A percentile compares a stretch with the other conserved stretches of the same genome.
Evolutionary conservation across 1,140 invertebrate species (phyloP).

Genomic region (Dreissena polymorpha): DNA sequence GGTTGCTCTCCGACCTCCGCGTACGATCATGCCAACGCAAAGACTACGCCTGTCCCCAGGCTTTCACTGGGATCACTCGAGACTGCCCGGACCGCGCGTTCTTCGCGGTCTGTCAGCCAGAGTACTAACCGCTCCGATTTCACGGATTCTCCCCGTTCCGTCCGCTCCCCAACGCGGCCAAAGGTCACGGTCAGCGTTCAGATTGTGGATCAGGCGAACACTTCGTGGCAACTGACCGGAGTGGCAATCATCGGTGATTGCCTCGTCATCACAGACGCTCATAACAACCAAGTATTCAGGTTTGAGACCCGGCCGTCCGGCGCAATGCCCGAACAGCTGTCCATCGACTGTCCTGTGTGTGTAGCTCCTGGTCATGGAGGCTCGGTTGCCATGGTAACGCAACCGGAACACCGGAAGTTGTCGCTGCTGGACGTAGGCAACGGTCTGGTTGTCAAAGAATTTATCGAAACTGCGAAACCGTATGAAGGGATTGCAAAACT

Average conservation of each 20-base stretch:
- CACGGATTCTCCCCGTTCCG: constrained; percentile 12
- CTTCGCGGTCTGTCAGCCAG: constrained; percentile 22
- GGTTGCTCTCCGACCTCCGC: neutral
- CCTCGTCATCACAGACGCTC: constrained; percentile 48
- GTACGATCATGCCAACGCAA: neutral
- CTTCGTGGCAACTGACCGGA: constrained; percentile 48
- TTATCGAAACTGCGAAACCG: constrained; percentile 31
- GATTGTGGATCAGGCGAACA: constrained; percentile 3
- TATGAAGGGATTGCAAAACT: constrained; percentile 47
- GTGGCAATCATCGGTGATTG: constrained; percentile 30
- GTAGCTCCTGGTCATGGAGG: constrained; percentile 3
- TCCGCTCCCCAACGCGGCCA: constrained; percentile 1
- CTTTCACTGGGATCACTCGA: neutral
- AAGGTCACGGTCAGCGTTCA: constrained; percentile 37
- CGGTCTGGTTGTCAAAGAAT: constrained; percentile 18
- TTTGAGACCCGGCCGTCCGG: constrained; percentile 2
- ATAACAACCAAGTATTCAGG: constrained; percentile 42
- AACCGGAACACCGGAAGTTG: constrained; percentile 41
- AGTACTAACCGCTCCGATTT: neutral
- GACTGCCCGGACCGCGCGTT: constrained; percentile 2
- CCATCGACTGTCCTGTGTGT: constrained; percentile 47
- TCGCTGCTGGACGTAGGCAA: constrained; percentile 19
- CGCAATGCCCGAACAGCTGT: constrained; percentile 6
- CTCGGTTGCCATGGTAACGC: constrained; percentile 32
- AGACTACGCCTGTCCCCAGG: constrained; percentile 1